Evolutionary conservation across 1,140 invertebrate genomes (phyloP).

Genomic region (Diprion similis): DNA sequence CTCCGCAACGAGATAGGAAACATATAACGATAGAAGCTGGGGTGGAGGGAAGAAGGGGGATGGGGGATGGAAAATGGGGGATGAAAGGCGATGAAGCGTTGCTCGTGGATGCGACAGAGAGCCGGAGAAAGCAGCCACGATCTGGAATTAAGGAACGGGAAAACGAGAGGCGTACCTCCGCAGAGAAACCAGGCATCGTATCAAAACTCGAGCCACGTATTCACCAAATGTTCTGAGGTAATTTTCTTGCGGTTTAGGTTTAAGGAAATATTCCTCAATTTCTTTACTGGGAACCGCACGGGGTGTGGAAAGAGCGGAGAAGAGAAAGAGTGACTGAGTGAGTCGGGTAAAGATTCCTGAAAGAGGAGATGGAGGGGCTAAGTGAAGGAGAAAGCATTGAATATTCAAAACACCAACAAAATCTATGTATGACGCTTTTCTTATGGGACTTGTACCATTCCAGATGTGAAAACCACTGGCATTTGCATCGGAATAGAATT

Average conservation of each 20-base stretch:
- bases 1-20: neutral
- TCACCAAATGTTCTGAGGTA: neutral
- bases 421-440: neutral
- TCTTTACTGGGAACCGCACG: neutral
- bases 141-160: neutral
- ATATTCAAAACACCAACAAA: neutral
- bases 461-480: neutral
- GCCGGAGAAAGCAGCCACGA: neutral
- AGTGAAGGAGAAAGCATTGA: neutral
- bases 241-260: conserved; percentile 5
- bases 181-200: neutral
- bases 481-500: neutral
- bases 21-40: neutral
- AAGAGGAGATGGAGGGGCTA: neutral
- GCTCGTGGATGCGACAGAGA: neutral
- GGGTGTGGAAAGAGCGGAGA: neutral
- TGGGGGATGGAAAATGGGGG: neutral
- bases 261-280: conserved; percentile 4
- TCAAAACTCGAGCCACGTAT: conserved; percentile 5
- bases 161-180: no score
- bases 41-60: no score
- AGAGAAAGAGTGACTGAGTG: neutral
- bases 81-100: neutral
- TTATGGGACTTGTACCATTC: neutral
- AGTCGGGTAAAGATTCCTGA: neutral